phyloP scores from a whole-genome alignment of 2,113 vertebrate genomes.

The Apteryx mantelli region DNA sequence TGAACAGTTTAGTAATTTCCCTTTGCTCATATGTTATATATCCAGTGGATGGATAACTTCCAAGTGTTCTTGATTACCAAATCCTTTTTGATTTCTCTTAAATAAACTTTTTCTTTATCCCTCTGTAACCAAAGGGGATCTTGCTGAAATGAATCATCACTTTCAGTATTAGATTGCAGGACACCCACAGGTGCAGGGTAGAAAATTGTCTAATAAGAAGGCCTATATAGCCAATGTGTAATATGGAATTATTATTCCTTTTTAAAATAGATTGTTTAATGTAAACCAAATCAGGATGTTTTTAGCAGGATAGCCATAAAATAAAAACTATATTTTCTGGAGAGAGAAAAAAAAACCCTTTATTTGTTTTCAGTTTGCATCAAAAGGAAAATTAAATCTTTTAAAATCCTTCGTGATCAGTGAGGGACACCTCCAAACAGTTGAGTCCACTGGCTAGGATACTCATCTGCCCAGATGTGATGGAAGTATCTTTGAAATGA shows the following conservation, averaged over 20 bases:
- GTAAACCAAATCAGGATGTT: neutral
- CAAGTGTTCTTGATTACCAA: constrained; percentile 68
- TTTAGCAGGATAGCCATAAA: neutral
- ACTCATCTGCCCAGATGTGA: neutral
- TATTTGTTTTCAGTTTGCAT: neutral
- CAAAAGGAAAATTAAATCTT: neutral
- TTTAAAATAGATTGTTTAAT: neutral
- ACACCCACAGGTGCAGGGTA: neutral
- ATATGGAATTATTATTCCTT: neutral
- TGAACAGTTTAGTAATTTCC: constrained; percentile 48
- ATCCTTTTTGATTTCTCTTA: constrained; percentile 57
- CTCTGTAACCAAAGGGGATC: constrained; percentile 6
- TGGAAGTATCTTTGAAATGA: neutral
- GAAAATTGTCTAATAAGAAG: neutral
- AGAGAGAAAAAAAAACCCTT: neutral
- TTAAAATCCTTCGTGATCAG: neutral
- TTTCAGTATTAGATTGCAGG: neutral
- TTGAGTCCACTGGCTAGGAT: neutral
- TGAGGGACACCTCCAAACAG: neutral
- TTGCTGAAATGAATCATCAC: constrained; percentile 11
- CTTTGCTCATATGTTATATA: constrained; percentile 51
- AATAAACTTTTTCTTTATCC: constrained; percentile 38
- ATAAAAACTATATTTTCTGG: neutral
- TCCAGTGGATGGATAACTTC: constrained; percentile 40
- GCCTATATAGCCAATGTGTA: neutral